Evolutionary conservation across 2,888 invertebrate species (phyloP).

Genomic region (Eristalis pertinax): DNA sequence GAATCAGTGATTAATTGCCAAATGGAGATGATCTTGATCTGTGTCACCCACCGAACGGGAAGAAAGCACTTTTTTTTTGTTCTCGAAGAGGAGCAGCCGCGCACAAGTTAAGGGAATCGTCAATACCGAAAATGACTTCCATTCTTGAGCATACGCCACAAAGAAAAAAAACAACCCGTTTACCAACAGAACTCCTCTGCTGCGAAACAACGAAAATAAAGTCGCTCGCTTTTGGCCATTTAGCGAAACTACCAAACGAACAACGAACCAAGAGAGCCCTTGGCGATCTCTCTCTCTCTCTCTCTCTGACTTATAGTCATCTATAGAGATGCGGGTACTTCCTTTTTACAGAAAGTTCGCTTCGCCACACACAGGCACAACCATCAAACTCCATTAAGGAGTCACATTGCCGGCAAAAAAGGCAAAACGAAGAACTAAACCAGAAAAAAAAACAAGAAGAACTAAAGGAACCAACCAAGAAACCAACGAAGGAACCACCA

Average conservation of each 20-base stretch:
- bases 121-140: constrained; percentile 8
- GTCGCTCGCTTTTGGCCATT: constrained; percentile 47
- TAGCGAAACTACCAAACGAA: constrained; percentile 37
- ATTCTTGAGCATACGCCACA: neutral
- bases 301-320: constrained; percentile 20
- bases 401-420: constrained; percentile 7
- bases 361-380: neutral
- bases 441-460: neutral
- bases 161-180: neutral
- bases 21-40: neutral
- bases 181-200: neutral
- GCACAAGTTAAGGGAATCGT: neutral
- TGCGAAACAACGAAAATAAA: constrained; percentile 17
- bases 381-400: constrained; percentile 1
- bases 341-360: constrained; percentile 6
- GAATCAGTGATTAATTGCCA: constrained; percentile 29
- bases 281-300: constrained; percentile 36
- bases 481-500: neutral
- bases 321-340: neutral
- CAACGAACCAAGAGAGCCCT: constrained; percentile 47
- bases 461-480: too few relatives aligned
- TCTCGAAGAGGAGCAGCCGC: too few relatives aligned
- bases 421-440: neutral
- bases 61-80: constrained; percentile 27
- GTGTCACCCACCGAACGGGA: neutral